A percentile compares a stretch with the other conserved stretches of the same genome.
Conservation (phyloP, 2,888 invertebrate genomes). For the Orthosia cruda region DNA sequence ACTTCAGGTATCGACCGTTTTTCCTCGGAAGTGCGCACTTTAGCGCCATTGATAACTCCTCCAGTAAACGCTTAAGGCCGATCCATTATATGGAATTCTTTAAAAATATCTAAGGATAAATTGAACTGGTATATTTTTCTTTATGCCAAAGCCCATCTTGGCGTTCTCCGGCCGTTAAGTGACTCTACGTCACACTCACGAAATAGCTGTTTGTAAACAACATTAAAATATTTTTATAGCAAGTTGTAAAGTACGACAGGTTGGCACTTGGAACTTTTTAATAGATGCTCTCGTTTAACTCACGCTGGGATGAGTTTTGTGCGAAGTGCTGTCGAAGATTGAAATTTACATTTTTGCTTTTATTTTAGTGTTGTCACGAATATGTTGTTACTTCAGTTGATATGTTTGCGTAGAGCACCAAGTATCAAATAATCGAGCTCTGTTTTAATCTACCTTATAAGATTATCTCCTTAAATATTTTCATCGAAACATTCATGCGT, state of each 20-base stretch:
- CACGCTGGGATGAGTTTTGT: constrained; percentile 30
- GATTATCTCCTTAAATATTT: not conserved
- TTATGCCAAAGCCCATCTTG: constrained; percentile 39
- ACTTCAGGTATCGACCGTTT: constrained; percentile 81
- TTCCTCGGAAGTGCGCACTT: constrained; percentile 79
- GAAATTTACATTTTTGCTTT: constrained; percentile 24
- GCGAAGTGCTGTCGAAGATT: constrained; percentile 37
- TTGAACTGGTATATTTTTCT: constrained; percentile 65
- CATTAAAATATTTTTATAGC: constrained; percentile 69
- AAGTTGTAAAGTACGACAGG: constrained; percentile 57
- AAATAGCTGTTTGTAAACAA: constrained; percentile 65
- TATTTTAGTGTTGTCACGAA: not conserved
- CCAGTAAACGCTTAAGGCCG: constrained; percentile 74
- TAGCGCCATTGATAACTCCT: constrained; percentile 81
- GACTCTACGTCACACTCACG: constrained; percentile 53
- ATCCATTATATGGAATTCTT: constrained; percentile 76
- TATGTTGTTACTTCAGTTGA: not conserved
- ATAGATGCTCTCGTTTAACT: constrained; percentile 48
- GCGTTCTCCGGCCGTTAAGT: constrained; percentile 56
- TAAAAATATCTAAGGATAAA: constrained; percentile 68
- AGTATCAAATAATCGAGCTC: not conserved
- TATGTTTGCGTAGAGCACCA: not conserved
- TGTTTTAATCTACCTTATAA: not conserved
- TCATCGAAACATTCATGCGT: no score
- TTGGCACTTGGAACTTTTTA: constrained; percentile 66